Conservation (phyloP, 2,888 invertebrate species). For the Ischnura elegans region DNA sequence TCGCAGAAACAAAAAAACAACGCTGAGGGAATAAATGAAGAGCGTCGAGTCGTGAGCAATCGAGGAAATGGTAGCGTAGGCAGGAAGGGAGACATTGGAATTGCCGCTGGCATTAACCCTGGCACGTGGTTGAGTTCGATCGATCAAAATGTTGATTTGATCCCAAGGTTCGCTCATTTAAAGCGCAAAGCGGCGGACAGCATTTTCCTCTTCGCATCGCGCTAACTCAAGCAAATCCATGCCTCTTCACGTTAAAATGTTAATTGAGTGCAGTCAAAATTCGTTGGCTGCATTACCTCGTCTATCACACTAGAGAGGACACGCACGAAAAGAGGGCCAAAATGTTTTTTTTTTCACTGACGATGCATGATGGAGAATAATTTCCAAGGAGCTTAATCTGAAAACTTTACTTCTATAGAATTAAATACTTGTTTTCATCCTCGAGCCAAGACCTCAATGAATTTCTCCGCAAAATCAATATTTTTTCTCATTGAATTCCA, state of each 20-base stretch:
- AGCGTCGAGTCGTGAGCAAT: not conserved
- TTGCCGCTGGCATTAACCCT: not conserved
- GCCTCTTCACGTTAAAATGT: not conserved
- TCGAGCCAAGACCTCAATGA: too few species aligned
- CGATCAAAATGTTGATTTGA: slow-evolving; percentile 30
- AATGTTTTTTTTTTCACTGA: not conserved
- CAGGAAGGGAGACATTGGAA: not conserved
- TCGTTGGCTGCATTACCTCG: not conserved
- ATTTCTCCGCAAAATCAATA: too few species aligned
- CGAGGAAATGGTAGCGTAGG: not conserved
- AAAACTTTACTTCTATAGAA: too few species aligned
- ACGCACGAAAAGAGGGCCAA: not conserved
- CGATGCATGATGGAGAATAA: not conserved
- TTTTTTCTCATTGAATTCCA: too few species aligned
- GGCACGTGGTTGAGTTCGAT: not conserved
- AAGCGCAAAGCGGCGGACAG: not conserved
- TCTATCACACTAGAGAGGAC: not conserved
- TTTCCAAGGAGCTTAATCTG: not conserved
- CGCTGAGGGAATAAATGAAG: not conserved
- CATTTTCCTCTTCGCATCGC: not conserved
- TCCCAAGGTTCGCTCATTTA: not conserved
- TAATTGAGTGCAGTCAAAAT: not conserved
- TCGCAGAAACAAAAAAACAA: not conserved
- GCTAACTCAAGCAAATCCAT: not conserved
- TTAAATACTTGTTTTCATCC: too few species aligned